Evolutionary conservation across 2,113 vertebrate genomes (phyloP), one percentile per base, ranked within the genome.

Genomic region (Canis aureus): DNA sequence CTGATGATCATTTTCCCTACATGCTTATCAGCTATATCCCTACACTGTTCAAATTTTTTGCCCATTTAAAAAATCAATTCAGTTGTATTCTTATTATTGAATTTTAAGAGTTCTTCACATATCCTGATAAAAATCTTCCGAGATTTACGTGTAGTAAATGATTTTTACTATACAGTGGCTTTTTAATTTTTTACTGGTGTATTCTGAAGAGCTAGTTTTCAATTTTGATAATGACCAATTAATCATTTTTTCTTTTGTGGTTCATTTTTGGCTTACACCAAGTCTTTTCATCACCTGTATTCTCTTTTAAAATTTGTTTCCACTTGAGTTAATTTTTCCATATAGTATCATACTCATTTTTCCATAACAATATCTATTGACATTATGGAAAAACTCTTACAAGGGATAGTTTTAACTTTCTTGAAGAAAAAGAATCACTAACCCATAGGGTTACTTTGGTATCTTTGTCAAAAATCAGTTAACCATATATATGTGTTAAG

Each of bases 181-280:
- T 82, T 80, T 71, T 60, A 2, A 67, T 89, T 62, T 38, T 89
- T 73, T 82, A 81, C 73, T 38, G 25, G n/a, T 64, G 51, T 53
- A n/a, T 94, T 88, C 35, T 55, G n/a, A 94, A 94, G 6, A 86
- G 23, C 55, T 80, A 35, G 53, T 59, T 82, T 94, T 89, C 20
- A 62, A 35, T 71, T 92, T 83, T 12, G 1, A 83, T 81, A 53
- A 73, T 89, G 23, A 71, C 5, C 23, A 62, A 81, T 66, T 66
- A 55, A 76, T 49, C 62, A 43, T 22, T 81, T 78, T 79, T 35
- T 60, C 60, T 80, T 88, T 69, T 67, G 64, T 20, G 7, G 27
- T 71, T 80, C 62, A 80, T 74, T 10, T 29, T 74, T 89, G 43
- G 43, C 55, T 78, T 74, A 74, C 25, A 73, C 27, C 55, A 88